phyloP scores from a whole-genome alignment of 2,888 invertebrate genomes.

The Eristalis intricaria region DNA sequence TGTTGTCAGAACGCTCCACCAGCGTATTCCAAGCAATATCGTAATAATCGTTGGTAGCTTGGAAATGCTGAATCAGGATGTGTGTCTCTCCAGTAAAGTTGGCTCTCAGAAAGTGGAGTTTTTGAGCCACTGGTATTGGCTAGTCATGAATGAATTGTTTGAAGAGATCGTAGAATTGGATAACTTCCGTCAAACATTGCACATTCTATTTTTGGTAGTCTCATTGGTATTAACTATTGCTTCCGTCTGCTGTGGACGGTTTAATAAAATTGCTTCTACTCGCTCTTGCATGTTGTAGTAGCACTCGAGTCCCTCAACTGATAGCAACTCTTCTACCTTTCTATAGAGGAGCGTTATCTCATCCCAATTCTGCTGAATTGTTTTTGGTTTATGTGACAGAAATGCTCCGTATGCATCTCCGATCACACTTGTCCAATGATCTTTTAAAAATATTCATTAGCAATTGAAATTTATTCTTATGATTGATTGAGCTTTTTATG shows the following conservation, averaged over 20 bases:
- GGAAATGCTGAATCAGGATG: background rate
- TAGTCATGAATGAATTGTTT: slow-evolving; percentile 3
- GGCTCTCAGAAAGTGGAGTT: background rate
- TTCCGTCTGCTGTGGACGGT: background rate
- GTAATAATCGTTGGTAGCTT: background rate
- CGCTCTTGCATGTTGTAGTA: slow-evolving; percentile 3
- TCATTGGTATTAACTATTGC: no score
- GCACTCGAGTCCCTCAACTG: background rate
- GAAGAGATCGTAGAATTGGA: slow-evolving; percentile 3
- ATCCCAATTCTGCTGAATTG: slow-evolving; percentile 3
- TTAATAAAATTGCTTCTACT: background rate
- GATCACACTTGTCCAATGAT: background rate
- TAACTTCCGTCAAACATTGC: no score
- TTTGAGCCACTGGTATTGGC: background rate
- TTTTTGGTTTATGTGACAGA: slow-evolving; percentile 8
- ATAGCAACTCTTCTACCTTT: background rate
- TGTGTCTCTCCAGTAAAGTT: slow-evolving; percentile 6
- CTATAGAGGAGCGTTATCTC: background rate
- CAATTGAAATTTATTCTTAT: background rate
- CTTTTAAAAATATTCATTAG: slow-evolving; percentile 4
- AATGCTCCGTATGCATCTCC: background rate
- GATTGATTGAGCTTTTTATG: background rate
- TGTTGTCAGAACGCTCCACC: slow-evolving; percentile 18
- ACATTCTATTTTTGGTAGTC: no score
- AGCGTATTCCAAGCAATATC: slow-evolving; percentile 19